phyloP scores from a whole-genome alignment of 2,888 invertebrate species.

The Lepidocyrtinus sp. region DNA sequence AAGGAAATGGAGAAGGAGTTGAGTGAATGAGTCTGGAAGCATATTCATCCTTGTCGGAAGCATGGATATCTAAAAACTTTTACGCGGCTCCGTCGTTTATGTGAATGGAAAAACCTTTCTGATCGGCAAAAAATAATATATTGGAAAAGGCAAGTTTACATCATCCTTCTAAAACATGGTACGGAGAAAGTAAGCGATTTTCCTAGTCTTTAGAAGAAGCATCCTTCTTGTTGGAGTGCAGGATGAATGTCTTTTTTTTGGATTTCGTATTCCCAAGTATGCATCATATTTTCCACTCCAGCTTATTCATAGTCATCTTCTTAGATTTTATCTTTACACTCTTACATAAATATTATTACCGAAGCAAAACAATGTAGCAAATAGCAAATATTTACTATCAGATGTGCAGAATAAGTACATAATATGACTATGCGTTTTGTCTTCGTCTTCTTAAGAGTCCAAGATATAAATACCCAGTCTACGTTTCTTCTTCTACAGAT shows the following conservation, averaged over 20 bases:
- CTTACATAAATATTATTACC: slow-evolving; percentile 27
- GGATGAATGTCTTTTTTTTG: slow-evolving; percentile 42
- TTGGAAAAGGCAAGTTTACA: slow-evolving; percentile 29
- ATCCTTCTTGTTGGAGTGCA: slow-evolving; percentile 39
- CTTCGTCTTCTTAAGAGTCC: no score
- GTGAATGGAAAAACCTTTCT: no score
- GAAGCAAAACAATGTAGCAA: slow-evolving; percentile 33
- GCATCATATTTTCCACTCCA: slow-evolving; percentile 21
- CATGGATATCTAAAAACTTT: slow-evolving; percentile 27
- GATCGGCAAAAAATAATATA: slow-evolving; percentile 11
- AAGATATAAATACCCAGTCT: slow-evolving; percentile 7
- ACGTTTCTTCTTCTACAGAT: slow-evolving; percentile 1
- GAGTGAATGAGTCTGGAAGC: slow-evolving; percentile 50
- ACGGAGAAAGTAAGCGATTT: slow-evolving; percentile 4
- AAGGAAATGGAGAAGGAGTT: slow-evolving; percentile 25
- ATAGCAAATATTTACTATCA: no score
- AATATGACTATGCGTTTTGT: no score
- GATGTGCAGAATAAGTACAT: no score
- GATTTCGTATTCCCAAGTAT: not conserved
- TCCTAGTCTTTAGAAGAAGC: slow-evolving; percentile 37
- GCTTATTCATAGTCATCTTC: not conserved
- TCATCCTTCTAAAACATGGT: slow-evolving; percentile 13
- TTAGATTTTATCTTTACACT: no score
- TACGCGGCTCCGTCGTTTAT: no score
- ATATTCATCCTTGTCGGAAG: slow-evolving; percentile 54